Percentiles rank a stretch among this genome's conserved stretches.
These are phyloP conservation scores for Hybognathus amarus DNA, from an alignment of 2,797 vertebrate genomes.

Conservation along the genomic window DNA sequence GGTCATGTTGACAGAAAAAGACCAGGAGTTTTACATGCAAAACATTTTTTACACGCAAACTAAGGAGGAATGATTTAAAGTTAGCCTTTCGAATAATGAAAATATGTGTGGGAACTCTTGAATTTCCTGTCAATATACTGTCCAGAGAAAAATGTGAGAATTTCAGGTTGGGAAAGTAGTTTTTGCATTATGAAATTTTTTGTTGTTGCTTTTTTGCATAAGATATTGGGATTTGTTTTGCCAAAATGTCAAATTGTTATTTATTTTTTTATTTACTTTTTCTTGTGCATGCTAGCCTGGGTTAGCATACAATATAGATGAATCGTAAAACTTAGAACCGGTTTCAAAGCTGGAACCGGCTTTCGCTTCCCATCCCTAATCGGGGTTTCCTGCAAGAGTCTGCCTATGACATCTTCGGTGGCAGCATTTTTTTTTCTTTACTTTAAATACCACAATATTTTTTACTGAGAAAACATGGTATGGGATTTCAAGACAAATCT, in stretches of 20 bases:
- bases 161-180: background rate
- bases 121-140: background rate
- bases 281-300: too few species aligned
- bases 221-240: background rate
- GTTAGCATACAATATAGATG: too few species aligned
- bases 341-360: too few species aligned
- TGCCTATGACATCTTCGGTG: too few species aligned
- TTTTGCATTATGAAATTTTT: background rate
- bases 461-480: background rate
- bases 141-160: background rate
- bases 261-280: too few species aligned
- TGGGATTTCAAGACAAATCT: background rate
- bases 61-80: background rate
- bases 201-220: too few species aligned
- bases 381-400: too few species aligned
- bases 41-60: background rate
- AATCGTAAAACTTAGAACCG: too few species aligned
- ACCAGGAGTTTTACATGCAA: constrained; percentile 10
- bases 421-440: background rate
- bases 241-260: background rate
- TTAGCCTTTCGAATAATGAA: background rate
- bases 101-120: background rate
- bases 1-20: constrained; percentile 35
- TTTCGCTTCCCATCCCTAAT: too few species aligned
- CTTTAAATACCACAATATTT: too few species aligned